Percentiles rank a stretch among this genome's conserved stretches.
phyloP scores from a whole-genome alignment of 2,888 invertebrate genomes.

The Lasioglossum oenotherae region DNA sequence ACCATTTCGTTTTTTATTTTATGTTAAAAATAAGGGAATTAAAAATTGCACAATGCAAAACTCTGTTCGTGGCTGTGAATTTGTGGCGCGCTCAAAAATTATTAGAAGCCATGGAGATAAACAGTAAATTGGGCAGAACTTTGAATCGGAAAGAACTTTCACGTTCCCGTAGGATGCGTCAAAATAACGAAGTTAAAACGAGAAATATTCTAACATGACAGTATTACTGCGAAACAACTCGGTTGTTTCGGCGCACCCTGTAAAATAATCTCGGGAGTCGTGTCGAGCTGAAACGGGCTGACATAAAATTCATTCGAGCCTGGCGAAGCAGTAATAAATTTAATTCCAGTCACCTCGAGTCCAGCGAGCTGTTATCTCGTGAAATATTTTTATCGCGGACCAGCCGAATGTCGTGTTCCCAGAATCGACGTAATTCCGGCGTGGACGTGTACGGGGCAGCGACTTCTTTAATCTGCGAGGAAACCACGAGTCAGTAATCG shows the following conservation, averaged over 20 bases:
- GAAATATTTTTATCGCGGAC: conserved; percentile 87
- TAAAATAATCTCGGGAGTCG: not conserved
- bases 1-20: not conserved
- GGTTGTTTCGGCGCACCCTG: too few relatives aligned
- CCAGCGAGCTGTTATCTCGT: conserved; percentile 77
- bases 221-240: not conserved
- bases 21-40: not conserved
- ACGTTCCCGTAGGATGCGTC: not conserved
- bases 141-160: not conserved
- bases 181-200: not conserved
- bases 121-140: not conserved
- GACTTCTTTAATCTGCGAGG: conserved; percentile 90
- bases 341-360: conserved; percentile 75
- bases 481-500: conserved; percentile 8
- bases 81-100: not conserved
- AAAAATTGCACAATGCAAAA: not conserved
- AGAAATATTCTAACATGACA: not conserved
- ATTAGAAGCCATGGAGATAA: not conserved
- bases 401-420: conserved; percentile 92
- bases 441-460: conserved; percentile 92
- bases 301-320: not conserved
- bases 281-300: not conserved
- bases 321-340: not conserved
- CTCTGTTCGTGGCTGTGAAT: not conserved
- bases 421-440: conserved; percentile 89